Evolutionary conservation across 2,888 invertebrate species (phyloP).

Genomic region (Eupithecia subfuscata): DNA sequence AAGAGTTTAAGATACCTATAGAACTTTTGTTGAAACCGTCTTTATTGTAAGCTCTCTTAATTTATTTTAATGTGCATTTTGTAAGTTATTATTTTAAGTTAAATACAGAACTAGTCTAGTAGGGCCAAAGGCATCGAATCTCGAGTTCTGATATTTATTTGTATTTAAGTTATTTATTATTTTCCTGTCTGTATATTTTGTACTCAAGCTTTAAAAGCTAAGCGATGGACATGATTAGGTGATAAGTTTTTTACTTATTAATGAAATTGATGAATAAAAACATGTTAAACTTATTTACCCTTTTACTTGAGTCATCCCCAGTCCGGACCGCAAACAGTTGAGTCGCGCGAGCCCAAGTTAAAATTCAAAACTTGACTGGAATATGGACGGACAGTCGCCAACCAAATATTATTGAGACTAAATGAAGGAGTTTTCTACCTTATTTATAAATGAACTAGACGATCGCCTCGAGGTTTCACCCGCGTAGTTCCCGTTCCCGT

Average conservation of each 20-base stretch:
- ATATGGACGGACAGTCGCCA: too few relatives aligned
- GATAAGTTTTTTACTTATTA: conserved; percentile 58
- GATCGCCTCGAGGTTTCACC: too few relatives aligned
- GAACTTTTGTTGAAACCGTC: conserved; percentile 44
- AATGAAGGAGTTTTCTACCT: too few relatives aligned
- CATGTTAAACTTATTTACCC: not conserved
- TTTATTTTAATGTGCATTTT: conserved; percentile 42
- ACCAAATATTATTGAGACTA: too few relatives aligned
- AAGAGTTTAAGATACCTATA: not conserved
- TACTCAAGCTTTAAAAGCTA: conserved; percentile 71
- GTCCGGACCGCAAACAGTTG: too few relatives aligned
- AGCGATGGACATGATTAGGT: conserved; percentile 66
- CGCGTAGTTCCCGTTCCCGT: too few relatives aligned
- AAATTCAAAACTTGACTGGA: too few relatives aligned
- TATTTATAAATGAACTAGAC: too few relatives aligned
- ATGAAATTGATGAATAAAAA: conserved; percentile 47
- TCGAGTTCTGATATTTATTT: conserved; percentile 58
- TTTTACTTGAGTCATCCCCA: too few relatives aligned
- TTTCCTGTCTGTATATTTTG: conserved; percentile 49
- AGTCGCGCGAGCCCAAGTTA: too few relatives aligned
- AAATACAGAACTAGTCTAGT: conserved; percentile 59
- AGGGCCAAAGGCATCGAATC: conserved; percentile 80
- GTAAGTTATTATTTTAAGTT: conserved; percentile 35
- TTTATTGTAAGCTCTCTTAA: conserved; percentile 60
- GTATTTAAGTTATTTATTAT: conserved; percentile 52